Conservation (phyloP, 2,888 invertebrate genomes). For the Pandemis heparana region DNA sequence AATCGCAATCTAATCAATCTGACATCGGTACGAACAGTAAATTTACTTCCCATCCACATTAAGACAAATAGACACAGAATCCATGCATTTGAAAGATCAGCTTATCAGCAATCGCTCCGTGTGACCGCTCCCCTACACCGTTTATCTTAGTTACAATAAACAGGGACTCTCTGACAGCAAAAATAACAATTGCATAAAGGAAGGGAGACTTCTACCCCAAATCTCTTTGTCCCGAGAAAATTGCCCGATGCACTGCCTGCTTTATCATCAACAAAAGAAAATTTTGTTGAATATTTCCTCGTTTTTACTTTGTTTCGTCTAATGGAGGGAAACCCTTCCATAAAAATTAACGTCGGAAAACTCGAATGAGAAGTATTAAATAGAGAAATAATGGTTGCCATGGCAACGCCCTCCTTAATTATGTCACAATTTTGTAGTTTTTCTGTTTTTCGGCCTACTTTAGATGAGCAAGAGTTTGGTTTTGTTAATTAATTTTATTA, state of each 20-base stretch:
- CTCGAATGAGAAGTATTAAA: slow-evolving; percentile 49
- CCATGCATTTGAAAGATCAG: not conserved
- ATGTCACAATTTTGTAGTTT: slow-evolving; percentile 30
- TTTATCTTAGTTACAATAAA: slow-evolving; percentile 29
- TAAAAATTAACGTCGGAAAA: slow-evolving; percentile 55
- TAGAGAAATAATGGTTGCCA: slow-evolving; percentile 56
- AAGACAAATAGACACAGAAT: not conserved
- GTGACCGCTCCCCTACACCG: slow-evolving; percentile 16
- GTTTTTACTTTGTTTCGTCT: slow-evolving; percentile 57
- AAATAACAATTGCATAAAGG: slow-evolving; percentile 75
- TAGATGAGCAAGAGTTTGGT: slow-evolving; percentile 9
- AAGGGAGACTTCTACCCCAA: slow-evolving; percentile 64
- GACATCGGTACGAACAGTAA: not conserved
- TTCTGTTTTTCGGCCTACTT: slow-evolving; percentile 4
- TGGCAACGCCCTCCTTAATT: slow-evolving; percentile 58
- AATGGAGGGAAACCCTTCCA: slow-evolving; percentile 58
- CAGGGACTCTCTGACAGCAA: slow-evolving; percentile 62
- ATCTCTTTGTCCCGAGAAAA: slow-evolving; percentile 66
- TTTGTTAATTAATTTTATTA: not conserved
- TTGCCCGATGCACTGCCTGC: slow-evolving; percentile 64
- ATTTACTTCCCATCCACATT: not conserved
- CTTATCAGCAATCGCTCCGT: slow-evolving; percentile 11
- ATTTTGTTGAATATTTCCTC: slow-evolving; percentile 55
- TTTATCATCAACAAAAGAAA: slow-evolving; percentile 62
- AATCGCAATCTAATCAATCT: not conserved